Evolutionary conservation across 1,140 invertebrate species (phyloP), one percentile per base, ranked within the genome.

Genomic region (Megalopta genalis): DNA sequence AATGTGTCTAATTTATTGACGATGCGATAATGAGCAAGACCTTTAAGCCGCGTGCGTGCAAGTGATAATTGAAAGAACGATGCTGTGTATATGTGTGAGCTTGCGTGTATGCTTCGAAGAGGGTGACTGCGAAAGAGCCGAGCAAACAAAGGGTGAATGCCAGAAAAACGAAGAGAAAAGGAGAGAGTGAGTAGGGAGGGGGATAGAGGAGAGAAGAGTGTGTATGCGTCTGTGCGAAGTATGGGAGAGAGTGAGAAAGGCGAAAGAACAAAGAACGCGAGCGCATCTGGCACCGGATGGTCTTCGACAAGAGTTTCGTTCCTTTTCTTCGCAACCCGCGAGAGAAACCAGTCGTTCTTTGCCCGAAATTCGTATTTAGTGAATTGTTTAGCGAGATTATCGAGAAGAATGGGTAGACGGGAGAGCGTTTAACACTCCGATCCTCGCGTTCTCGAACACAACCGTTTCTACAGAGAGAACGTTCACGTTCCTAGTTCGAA

Each of bases 1-100:
- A 87, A 87, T 88, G 60, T 80, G 85, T 88, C 83, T 89, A 88
- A 90, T 89, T 89, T 88, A 88, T 88, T 83, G 83, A 86, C 74
- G 80, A 84, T 80, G 71, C 81, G 80, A 86, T 81, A 86, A 84
- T 83, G 75, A 87, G 69, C 66, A 67, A 64, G 67, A 59, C 72
- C 25, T 81, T 76, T 81, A 80, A 85, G 68, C 71, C 76, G 77
- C 52, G 81, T 60, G 57, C 27, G 62, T 78, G 69, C 46, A 72
- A 77, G 60, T 65, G 76, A 78, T 78, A 72, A 14, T 12, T n/a
- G 66, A 70, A 27, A 69, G 25, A 16, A 21, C 9, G 32, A 37
- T 46, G 52, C 37, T 65, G 66, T 71, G 54, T 57, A n/a, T 57
- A n/a, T n/a, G 54, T 57, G 54, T 57, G 27, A 5, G 12, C 42